Evolutionary conservation across 1,140 invertebrate species (phyloP).

Genomic region (Achatina immaculata): DNA sequence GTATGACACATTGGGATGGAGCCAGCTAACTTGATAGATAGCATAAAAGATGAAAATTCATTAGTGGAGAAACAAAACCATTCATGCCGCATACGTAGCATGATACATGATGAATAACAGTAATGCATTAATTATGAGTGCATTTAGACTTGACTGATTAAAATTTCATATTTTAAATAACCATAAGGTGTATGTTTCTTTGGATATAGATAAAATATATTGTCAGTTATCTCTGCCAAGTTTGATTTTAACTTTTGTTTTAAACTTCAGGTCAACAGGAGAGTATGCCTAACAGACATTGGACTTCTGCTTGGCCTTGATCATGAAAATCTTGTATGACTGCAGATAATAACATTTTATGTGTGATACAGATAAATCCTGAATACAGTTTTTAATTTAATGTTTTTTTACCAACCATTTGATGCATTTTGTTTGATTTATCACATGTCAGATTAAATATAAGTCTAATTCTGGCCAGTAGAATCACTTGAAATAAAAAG

Average conservation of each 20-base stretch:
- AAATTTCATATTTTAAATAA: background rate
- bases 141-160: no score
- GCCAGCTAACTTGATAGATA: no score
- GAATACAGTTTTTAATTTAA: background rate
- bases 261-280: constrained; percentile 7
- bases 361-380: background rate
- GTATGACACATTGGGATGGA: no score
- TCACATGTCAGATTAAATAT: background rate
- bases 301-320: constrained; percentile 25
- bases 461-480: background rate
- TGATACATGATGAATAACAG: no score
- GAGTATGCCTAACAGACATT: constrained; percentile 5
- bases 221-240: background rate
- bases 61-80: no score
- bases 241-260: background rate
- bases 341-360: no score
- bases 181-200: background rate
- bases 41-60: no score
- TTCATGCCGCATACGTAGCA: no score
- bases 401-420: background rate
- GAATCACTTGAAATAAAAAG: background rate
- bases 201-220: background rate
- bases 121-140: no score
- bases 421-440: background rate
- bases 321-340: constrained; percentile 31